Conservation (phyloP, 2,797 vertebrate genomes). For the Aythya fuligula region DNA sequence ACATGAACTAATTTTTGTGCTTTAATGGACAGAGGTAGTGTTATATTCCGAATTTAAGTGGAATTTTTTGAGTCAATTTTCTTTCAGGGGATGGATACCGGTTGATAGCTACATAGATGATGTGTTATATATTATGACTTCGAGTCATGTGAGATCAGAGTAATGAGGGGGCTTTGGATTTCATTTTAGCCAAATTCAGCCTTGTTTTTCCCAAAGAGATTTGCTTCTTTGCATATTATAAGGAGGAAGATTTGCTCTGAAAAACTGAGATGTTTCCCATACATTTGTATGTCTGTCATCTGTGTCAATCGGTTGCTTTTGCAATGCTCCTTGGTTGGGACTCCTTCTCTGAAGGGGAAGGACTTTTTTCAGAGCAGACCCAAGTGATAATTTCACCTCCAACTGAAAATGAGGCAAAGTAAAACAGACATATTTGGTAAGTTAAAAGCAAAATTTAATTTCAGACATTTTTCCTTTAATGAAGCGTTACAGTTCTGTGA, state of each 20-base stretch:
- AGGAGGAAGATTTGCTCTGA: not conserved
- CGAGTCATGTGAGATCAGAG: not conserved
- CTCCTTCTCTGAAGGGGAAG: not conserved
- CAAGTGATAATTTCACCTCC: conserved; percentile 23
- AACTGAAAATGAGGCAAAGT: conserved; percentile 31
- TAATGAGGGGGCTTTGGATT: conserved; percentile 46
- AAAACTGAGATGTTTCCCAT: not conserved
- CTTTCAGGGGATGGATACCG: conserved; percentile 33
- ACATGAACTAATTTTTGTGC: conserved; percentile 3
- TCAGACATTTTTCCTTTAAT: conserved; percentile 19
- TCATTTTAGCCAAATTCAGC: not conserved
- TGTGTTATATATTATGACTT: conserved; percentile 38
- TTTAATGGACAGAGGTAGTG: conserved; percentile 17
- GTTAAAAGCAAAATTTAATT: conserved; percentile 36
- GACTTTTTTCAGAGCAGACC: not conserved
- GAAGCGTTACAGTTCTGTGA: not conserved
- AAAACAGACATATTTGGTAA: not conserved
- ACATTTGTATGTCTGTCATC: not conserved
- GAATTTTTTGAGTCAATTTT: conserved; percentile 23
- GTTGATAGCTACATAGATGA: not conserved
- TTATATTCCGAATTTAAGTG: not conserved
- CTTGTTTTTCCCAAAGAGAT: not conserved
- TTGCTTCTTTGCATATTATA: not conserved
- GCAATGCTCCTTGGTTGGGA: not conserved
- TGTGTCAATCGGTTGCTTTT: not conserved